phyloP scores from a whole-genome alignment of 1,140 invertebrate species.

The Drosophila murphyi region DNA sequence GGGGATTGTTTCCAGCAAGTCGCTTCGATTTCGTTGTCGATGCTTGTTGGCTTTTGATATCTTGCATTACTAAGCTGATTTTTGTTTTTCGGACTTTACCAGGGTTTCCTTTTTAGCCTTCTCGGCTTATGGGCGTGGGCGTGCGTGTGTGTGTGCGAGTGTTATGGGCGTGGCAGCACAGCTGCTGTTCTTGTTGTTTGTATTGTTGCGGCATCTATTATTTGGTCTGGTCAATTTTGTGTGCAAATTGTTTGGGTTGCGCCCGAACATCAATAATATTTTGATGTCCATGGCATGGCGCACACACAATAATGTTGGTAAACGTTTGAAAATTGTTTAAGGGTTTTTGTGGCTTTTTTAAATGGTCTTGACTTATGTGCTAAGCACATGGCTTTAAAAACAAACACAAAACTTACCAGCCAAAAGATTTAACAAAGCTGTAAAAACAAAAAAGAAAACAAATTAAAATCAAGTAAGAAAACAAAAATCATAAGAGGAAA shows the following conservation, averaged over 20 bases:
- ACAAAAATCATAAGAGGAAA: conserved; percentile 1
- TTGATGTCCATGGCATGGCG: conserved; percentile 39
- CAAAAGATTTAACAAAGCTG: conserved; percentile 64
- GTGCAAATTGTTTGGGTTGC: conserved; percentile 74
- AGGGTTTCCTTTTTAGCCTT: conserved; percentile 17
- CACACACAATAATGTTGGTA: conserved; percentile 22
- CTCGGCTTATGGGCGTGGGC: conserved; percentile 11
- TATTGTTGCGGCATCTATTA: conserved; percentile 28
- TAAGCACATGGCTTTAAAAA: conserved; percentile 21
- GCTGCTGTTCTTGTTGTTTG: conserved; percentile 25
- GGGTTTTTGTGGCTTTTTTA: conserved; percentile 16
- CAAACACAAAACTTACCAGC: conserved; percentile 63
- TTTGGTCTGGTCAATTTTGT: conserved; percentile 62
- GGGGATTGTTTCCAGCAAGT: conserved; percentile 36
- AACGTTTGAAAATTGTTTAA: conserved; percentile 42
- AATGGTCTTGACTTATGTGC: conserved; percentile 20
- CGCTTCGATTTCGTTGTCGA: conserved; percentile 56
- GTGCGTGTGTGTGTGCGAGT: conserved; percentile 5
- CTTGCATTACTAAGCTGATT: conserved; percentile 62
- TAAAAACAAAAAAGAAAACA: conserved; percentile 25
- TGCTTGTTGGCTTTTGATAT: conserved; percentile 67
- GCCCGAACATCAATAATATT: conserved; percentile 70
- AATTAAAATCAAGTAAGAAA: conserved; percentile 25
- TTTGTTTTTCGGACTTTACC: conserved; percentile 46
- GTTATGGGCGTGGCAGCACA: conserved; percentile 58